Conservation (phyloP, 2,888 invertebrate genomes). For the Andrena bucephala region DNA sequence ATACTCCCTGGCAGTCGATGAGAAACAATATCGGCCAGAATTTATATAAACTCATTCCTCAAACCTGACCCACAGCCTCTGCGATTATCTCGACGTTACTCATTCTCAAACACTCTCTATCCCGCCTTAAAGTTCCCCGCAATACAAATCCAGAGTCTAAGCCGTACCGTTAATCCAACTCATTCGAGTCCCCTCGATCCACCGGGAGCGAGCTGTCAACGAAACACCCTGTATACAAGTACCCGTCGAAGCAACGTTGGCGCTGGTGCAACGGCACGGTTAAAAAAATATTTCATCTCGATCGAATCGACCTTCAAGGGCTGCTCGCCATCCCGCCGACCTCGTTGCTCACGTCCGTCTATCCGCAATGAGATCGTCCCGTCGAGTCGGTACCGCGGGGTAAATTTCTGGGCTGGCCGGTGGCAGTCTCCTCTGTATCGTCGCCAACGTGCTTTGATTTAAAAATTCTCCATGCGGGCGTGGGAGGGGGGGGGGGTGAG, state of each 20-base stretch:
- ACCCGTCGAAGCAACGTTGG: conserved; percentile 27
- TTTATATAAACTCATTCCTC: no score
- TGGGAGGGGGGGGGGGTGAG: background rate
- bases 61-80: background rate
- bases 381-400: conserved; percentile 4
- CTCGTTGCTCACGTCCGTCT: background rate
- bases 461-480: conserved; percentile 14
- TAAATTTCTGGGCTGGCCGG: conserved; percentile 37
- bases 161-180: background rate
- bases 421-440: conserved; percentile 37
- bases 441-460: conserved; percentile 51
- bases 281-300: conserved; percentile 58
- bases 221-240: conserved; percentile 14
- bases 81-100: background rate
- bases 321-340: conserved; percentile 1
- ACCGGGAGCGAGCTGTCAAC: background rate
- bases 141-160: background rate
- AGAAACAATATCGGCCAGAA: no score
- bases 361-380: background rate
- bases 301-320: conserved; percentile 37
- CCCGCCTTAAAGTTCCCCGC: background rate
- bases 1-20: background rate
- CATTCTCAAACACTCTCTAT: background rate
- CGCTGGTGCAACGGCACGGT: conserved; percentile 8
- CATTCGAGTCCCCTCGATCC: background rate